Conservation (phyloP, 2,113 vertebrate species). For the Echinops telfairi region DNA sequence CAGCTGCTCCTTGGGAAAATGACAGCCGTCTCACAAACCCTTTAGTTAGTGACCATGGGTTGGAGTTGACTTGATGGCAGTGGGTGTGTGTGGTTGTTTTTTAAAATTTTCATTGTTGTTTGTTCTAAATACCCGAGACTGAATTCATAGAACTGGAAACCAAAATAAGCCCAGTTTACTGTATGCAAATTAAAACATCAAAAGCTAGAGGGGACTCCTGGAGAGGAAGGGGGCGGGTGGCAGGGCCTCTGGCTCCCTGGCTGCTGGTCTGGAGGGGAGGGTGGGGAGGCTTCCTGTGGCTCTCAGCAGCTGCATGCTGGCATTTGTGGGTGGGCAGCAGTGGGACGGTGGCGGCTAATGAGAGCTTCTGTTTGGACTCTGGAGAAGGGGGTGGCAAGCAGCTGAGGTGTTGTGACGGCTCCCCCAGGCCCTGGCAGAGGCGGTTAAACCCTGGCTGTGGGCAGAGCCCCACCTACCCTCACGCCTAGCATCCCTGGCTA, state of each 20-base stretch:
- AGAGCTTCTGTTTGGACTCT: not conserved
- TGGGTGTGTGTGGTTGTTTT: not conserved
- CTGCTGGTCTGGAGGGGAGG: not conserved
- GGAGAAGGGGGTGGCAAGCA: not conserved
- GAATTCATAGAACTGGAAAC: too few species aligned
- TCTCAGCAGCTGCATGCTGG: not conserved
- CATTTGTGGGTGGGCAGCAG: not conserved
- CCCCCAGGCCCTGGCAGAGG: accelerated
- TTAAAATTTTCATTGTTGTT: not conserved
- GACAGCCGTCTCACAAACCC: too few species aligned
- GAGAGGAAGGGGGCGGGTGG: not conserved
- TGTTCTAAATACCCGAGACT: not conserved
- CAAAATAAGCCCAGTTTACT: not conserved
- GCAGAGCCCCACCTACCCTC: too few species aligned
- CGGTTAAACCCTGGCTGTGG: not conserved
- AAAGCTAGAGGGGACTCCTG: not conserved
- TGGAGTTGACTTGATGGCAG: not conserved
- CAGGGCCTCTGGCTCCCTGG: not conserved
- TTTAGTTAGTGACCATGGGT: too few species aligned
- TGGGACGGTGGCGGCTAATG: not conserved
- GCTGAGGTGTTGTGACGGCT: not conserved
- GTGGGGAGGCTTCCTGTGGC: not conserved
- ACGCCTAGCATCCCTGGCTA: accelerated
- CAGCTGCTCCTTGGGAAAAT: too few species aligned
- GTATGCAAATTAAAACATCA: not conserved